Evolutionary conservation across 2,113 vertebrate species (phyloP).

Genomic region (Noctilio leporinus): DNA sequence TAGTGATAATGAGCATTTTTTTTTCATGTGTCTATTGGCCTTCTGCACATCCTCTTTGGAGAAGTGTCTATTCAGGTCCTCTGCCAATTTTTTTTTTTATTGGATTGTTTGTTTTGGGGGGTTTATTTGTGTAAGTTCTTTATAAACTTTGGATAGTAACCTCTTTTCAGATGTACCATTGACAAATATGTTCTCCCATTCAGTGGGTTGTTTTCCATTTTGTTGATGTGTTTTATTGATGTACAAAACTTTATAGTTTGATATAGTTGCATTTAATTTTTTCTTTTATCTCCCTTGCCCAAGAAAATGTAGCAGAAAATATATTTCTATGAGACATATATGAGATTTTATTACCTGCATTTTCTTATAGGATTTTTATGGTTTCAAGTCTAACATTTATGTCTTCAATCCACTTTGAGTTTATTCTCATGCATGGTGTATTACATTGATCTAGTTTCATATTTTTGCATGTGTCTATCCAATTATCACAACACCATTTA

Average conservation of each 20-base stretch:
- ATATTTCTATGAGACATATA: neutral
- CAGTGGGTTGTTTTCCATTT: neutral
- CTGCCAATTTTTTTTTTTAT: neutral
- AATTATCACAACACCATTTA: neutral
- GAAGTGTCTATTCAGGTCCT: neutral
- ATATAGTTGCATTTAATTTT: neutral
- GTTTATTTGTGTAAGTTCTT: neutral
- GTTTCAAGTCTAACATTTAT: neutral
- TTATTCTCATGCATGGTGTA: neutral
- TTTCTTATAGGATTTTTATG: neutral
- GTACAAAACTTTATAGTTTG: neutral
- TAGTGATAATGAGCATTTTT: neutral
- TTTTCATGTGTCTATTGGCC: neutral
- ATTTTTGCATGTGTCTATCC: neutral
- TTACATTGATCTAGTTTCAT: neutral
- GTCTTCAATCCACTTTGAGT: neutral
- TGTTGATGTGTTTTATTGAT: neutral
- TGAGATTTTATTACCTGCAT: neutral
- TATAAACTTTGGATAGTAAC: neutral
- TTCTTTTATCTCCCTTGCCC: neutral
- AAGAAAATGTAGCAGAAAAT: neutral
- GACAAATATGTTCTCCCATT: neutral
- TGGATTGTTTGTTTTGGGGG: neutral
- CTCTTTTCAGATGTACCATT: neutral
- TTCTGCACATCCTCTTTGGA: too few relatives aligned